A percentile compares a stretch with the other conserved stretches of the same genome.
Conservation (phyloP, 1,140 invertebrate species). For the Aphaenogaster rudis region DNA sequence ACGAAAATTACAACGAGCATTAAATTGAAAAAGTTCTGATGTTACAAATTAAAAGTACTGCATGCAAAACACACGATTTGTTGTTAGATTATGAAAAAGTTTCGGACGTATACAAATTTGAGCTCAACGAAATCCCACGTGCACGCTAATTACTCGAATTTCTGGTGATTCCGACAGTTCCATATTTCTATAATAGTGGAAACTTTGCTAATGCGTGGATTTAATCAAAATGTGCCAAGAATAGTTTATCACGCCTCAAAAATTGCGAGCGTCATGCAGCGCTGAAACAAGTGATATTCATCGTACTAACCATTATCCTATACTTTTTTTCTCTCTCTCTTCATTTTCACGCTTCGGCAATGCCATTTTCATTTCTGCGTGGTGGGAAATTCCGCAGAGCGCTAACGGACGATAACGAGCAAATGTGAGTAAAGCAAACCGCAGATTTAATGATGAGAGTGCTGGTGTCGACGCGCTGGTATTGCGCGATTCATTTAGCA, state of each 20-base stretch:
- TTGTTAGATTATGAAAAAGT: neutral
- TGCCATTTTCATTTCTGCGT: conserved; percentile 33
- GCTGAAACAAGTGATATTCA: conserved; percentile 44
- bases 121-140: neutral
- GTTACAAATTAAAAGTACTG: conserved; percentile 27
- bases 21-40: neutral
- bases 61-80: neutral
- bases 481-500: conserved; percentile 37
- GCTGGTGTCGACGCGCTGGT: conserved; percentile 11
- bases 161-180: conserved; percentile 3
- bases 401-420: conserved; percentile 55
- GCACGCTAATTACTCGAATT: conserved; percentile 35
- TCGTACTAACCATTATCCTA: conserved; percentile 14
- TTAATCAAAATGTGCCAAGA: conserved; percentile 44
- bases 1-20: neutral
- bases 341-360: conserved; percentile 25
- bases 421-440: conserved; percentile 49
- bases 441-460: conserved; percentile 59
- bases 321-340: conserved; percentile 12
- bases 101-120: neutral
- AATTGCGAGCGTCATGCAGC: conserved; percentile 24
- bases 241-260: conserved; percentile 48
- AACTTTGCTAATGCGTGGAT: conserved; percentile 53
- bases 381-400: conserved; percentile 40
- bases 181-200: conserved; percentile 40